Evolutionary conservation across 2,888 invertebrate genomes (phyloP), one percentile per base, ranked within the genome.

Genomic region (Unio delphinus): DNA sequence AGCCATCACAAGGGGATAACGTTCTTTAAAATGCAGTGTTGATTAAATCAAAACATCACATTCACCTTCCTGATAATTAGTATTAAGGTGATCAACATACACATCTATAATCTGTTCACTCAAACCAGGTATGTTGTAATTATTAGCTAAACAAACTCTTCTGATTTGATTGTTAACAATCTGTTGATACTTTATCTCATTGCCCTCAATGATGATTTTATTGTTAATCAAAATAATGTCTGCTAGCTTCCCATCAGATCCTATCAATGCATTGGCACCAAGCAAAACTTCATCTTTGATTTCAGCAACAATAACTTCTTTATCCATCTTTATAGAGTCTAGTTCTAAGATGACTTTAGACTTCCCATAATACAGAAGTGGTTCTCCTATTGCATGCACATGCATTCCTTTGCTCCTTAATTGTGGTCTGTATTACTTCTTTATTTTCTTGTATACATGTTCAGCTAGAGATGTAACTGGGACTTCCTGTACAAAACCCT

Each of bases 1-100:
- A 17, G 78, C 73, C 67, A 79, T 64, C 55, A 67, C 17, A 7
- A 79, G 28, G 11, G 65, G 70, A 64, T 76, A 68, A 15, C 55
- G 67, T 34, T 70, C 69, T 20, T 61, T 56, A 30, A 78, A 71
- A 5, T 55, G 8, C 1, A 57, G 45, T 11, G 64, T 70, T 11
- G 73, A 67, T 63, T 78, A 73, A n/a, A 76, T 65, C 26, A 75
- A 20, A 57, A 61, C 69, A 17, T 73, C 65, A 7, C 55, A 45
- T 6, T 30, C 26, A 17, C 20, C 20, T 7, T 17, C n/a, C 5
- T 58, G 34, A 55, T 70, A 65, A 65, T 73, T 70, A 7, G 5
- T 26, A n/a, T 67, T 68, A 15, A 54, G 34, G 18, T 66, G 59
- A 34, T 75, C 72, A 30, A 76, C 28, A 28, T 63, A 70, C 3